Base-by-base conservation (phyloP, 2,888 invertebrate genomes). In the Quadriops clusia region DNA sequence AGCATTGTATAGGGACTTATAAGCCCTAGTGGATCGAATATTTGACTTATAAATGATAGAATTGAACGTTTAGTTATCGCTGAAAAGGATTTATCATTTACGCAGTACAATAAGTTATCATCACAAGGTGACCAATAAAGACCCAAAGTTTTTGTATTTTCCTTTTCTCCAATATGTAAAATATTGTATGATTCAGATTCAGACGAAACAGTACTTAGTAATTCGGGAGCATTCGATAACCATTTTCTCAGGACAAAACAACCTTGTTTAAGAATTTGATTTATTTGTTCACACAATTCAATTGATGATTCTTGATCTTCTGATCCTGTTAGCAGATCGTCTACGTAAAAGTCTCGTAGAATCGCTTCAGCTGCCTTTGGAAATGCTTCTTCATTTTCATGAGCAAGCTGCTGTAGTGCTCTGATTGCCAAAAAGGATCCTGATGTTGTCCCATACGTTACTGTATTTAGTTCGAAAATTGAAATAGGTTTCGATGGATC, bases 21-120 rank as follows among this genome's bases (percentile, higher is more conserved):
- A 3, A 40, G 8, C 4, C 39, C 35, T 21, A 39, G 17, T 3
- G 35, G 41, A 34, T 41, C 36, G 30, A 36, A 40, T 7, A 41
- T 29, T 15, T 29, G 31, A 3, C 34, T 23, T 14, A 34, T 34
- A 11, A 9, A 17, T 7, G 40, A 42, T 7, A 42, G 23, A 11
- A 40, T 26, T 7, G 10, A 14, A 21, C 37, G 28, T 28, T 21
- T 32, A 2, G 28, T 28, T 28, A 28, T 13, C 21, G 17, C 6
- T 11, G 12, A 11, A 11, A 5, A 23, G n/a, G 11, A 4, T 15
- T 9, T 25, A 13, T 13, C 4, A 10, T 25, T 25, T 14, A 11
- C 14, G 9, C 9, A 13, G 22, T 22, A 22, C 4, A 22, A 10
- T 7, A 22, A 7, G 11, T 5, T 5, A 7, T 22, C 22, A 10